phyloP scores from a whole-genome alignment of 1,140 invertebrate species.

The Tyrophagus putrescentiae region DNA sequence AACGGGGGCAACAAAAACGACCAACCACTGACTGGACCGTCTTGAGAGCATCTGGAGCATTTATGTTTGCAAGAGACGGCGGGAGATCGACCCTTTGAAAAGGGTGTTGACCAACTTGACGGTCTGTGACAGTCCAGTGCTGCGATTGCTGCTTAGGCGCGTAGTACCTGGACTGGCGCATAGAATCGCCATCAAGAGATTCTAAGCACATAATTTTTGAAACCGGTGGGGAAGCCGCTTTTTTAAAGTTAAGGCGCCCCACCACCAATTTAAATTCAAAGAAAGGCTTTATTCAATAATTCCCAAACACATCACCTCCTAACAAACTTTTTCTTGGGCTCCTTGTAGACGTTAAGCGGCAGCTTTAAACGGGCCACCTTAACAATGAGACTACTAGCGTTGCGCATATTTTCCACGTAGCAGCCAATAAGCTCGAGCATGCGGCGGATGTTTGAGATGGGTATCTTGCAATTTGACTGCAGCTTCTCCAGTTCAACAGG shows the following conservation, averaged over 20 bases:
- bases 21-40: too few relatives aligned
- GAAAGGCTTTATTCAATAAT: background rate
- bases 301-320: background rate
- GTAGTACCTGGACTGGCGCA: background rate
- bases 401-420: conserved; percentile 6
- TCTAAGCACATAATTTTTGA: conserved; percentile 16
- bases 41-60: too few relatives aligned
- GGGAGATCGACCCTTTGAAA: too few relatives aligned
- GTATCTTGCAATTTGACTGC: background rate
- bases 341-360: conserved; percentile 15
- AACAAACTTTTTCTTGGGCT: background rate
- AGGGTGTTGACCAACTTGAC: conserved; percentile 2
- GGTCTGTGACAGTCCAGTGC: background rate
- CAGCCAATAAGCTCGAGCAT: conserved; percentile 17
- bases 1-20: too few relatives aligned
- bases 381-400: background rate
- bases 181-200: conserved; percentile 17
- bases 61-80: too few relatives aligned
- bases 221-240: conserved; percentile 2
- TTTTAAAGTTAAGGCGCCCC: background rate
- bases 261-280: background rate
- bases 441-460: background rate
- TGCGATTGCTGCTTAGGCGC: background rate
- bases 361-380: conserved; percentile 3
- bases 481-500: conserved; percentile 16